Conservation (phyloP, 2,113 vertebrate species). For the Pedionomus torquatus region DNA sequence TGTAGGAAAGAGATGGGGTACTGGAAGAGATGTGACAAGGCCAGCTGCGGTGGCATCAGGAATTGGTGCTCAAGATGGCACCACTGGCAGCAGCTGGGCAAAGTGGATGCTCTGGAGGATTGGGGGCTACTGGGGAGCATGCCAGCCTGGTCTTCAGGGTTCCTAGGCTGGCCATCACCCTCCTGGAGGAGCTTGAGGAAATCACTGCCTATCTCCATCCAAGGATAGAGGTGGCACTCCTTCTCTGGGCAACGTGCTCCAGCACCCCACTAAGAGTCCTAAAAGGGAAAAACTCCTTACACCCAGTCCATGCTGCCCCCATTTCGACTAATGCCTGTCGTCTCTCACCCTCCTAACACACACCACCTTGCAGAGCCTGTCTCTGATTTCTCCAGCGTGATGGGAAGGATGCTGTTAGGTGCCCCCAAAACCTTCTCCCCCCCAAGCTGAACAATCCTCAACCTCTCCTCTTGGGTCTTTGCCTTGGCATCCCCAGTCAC, state of each 20-base stretch:
- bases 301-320: rapidly evolving
- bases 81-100: rapidly evolving
- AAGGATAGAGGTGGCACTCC: rapidly evolving
- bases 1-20: background rate
- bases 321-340: rapidly evolving
- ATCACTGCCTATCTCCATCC: background rate
- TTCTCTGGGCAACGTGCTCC: background rate
- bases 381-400: background rate
- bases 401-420: background rate
- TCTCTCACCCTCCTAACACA: background rate
- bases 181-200: background rate
- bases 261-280: background rate
- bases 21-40: background rate
- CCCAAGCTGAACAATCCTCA: background rate
- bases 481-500: background rate
- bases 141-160: background rate
- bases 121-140: rapidly evolving
- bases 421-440: background rate
- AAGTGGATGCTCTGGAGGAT: background rate
- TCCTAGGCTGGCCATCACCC: background rate
- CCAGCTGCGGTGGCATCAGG: background rate
- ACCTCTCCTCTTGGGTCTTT: background rate
- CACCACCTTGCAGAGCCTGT: background rate
- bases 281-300: background rate
- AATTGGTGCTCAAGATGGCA: rapidly evolving